These are phyloP conservation scores for Anas georgica DNA, from an alignment of 2,797 vertebrate species.

Conservation along the genomic window DNA sequence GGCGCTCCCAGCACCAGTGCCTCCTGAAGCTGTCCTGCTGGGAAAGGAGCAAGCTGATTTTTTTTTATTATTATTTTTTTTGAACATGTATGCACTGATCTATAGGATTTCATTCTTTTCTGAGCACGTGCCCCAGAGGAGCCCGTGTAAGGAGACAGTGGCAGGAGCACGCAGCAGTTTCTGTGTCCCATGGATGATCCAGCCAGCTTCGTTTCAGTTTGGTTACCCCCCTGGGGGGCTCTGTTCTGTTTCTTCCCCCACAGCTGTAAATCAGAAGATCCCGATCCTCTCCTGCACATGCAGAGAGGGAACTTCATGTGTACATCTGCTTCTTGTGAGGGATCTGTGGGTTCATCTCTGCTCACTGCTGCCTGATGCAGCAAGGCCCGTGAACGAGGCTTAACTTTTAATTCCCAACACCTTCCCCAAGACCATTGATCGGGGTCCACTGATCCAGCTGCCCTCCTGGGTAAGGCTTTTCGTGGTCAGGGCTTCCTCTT, in stretches of 20 bases:
- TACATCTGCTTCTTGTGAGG: not conserved
- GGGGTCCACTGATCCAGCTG: not conserved
- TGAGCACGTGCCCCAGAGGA: not conserved
- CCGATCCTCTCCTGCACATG: not conserved
- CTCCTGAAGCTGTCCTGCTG: not conserved
- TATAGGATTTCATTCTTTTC: not conserved
- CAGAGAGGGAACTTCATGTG: not conserved
- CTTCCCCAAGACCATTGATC: not conserved
- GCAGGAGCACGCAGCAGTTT: too few relatives aligned
- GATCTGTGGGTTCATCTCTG: not conserved
- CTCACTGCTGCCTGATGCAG: not conserved
- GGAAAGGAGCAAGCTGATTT: not conserved
- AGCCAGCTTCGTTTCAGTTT: not conserved
- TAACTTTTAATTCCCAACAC: not conserved
- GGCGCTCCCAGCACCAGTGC: not conserved
- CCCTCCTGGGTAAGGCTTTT: not conserved
- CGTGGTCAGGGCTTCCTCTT: not conserved
- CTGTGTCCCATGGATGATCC: fast-evolving
- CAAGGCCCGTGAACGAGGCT: not conserved
- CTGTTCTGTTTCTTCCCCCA: not conserved
- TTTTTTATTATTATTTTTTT: not conserved
- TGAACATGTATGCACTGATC: not conserved
- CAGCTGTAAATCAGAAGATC: not conserved
- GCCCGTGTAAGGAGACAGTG: not conserved
- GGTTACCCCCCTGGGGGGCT: not conserved